Evolutionary conservation across 1,140 invertebrate species (phyloP).

Genomic region (Liolophura sinensis): DNA sequence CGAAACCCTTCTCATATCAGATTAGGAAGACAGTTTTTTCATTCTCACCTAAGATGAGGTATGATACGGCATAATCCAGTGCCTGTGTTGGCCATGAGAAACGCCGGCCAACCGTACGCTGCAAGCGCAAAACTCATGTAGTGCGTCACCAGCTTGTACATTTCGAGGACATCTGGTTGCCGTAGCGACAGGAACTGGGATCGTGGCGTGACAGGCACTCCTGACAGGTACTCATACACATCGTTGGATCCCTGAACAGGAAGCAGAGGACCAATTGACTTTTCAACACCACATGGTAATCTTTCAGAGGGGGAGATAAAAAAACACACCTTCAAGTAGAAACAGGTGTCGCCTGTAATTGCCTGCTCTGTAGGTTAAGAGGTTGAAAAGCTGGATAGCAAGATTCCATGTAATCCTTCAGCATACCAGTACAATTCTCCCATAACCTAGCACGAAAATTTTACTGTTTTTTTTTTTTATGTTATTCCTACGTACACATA

Average conservation of each 20-base stretch:
- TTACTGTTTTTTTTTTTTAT: no score
- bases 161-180: slow-evolving; percentile 73
- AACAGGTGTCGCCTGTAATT: no score
- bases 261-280: not conserved
- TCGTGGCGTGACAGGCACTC: slow-evolving; percentile 79
- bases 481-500: no score
- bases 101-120: slow-evolving; percentile 91
- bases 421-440: no score
- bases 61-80: slow-evolving; percentile 77
- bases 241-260: slow-evolving; percentile 74
- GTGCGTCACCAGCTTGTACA: slow-evolving; percentile 79
- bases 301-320: no score
- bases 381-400: no score
- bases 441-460: no score
- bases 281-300: no score
- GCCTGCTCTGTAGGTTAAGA: no score
- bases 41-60: slow-evolving; percentile 62
- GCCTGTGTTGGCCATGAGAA: slow-evolving; percentile 72
- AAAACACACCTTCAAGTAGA: no score
- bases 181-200: slow-evolving; percentile 84
- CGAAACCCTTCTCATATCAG: no score
- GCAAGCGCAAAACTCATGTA: slow-evolving; percentile 82
- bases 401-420: no score
- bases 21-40: not conserved
- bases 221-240: slow-evolving; percentile 88